Evolutionary conservation across 2,888 invertebrate genomes (phyloP).

Genomic region (Acheta domesticus): DNA sequence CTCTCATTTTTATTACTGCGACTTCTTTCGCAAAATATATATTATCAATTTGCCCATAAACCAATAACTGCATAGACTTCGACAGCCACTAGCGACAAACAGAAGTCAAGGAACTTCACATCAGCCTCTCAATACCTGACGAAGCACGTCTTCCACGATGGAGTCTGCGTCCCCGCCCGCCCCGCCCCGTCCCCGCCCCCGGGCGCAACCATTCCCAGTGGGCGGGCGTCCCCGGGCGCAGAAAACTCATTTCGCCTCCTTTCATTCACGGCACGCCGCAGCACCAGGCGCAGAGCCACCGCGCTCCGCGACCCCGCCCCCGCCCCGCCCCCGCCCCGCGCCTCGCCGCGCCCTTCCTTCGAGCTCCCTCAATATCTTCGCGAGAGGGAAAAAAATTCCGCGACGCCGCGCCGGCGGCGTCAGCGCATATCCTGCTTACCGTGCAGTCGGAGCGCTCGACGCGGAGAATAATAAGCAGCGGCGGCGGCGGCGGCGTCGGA

Average conservation of each 20-base stretch:
- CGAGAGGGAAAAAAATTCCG: background rate
- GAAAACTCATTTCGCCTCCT: background rate
- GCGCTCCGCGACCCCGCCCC: background rate
- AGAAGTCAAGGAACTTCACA: no score
- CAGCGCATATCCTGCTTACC: conserved; percentile 18
- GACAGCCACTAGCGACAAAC: no score
- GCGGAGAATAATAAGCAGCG: background rate
- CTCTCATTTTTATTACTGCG: no score
- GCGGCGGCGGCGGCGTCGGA: background rate
- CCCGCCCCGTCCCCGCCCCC: no score
- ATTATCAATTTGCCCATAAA: no score
- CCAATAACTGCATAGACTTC: no score
- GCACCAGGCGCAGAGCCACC: background rate
- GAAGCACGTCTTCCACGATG: no score
- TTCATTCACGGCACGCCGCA: conserved; percentile 5
- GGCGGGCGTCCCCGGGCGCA: background rate
- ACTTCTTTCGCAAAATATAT: no score
- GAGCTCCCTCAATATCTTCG: background rate
- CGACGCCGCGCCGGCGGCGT: background rate
- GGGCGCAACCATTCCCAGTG: no score
- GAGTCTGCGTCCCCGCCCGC: no score
- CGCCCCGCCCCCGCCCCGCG: background rate
- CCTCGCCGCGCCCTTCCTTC: background rate
- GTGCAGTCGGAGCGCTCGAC: conserved; percentile 5
- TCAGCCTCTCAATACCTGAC: no score